These are phyloP conservation scores for Brenthis hecate DNA, from an alignment of 2,888 invertebrate genomes.

Conservation along the genomic window DNA sequence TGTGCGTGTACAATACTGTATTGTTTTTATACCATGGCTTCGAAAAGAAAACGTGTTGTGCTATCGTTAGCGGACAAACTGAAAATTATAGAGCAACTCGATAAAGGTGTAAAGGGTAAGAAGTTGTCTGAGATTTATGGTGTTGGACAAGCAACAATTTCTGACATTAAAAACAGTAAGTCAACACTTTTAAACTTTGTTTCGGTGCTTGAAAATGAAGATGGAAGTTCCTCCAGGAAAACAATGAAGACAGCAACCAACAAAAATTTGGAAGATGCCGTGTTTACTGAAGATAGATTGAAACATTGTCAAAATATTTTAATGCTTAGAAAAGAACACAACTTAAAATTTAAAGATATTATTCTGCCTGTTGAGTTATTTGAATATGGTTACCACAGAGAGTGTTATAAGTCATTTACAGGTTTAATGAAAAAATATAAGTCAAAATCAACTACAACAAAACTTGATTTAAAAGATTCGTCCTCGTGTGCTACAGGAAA, in stretches of 20 bases:
- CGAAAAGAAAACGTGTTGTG: slow-evolving; percentile 43
- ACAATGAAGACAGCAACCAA: slow-evolving; percentile 19
- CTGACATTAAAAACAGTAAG: slow-evolving; percentile 14
- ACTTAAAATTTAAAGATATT: too few relatives aligned
- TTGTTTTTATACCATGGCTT: slow-evolving; percentile 39
- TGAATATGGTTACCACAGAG: too few relatives aligned
- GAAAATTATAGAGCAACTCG: slow-evolving; percentile 37
- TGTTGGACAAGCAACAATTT: slow-evolving; percentile 40
- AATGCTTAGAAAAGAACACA: too few relatives aligned
- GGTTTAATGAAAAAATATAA: too few relatives aligned
- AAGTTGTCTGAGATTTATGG: slow-evolving; percentile 43
- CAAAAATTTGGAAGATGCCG: slow-evolving; percentile 19
- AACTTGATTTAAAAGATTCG: too few relatives aligned
- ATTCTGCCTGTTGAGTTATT: too few relatives aligned
- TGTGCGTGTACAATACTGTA: slow-evolving; percentile 35
- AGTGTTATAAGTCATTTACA: too few relatives aligned
- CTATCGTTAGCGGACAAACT: slow-evolving; percentile 41
- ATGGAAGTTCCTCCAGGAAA: slow-evolving; percentile 24
- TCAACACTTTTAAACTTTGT: slow-evolving; percentile 13
- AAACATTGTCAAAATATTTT: too few relatives aligned
- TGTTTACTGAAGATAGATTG: background rate
- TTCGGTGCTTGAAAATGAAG: slow-evolving; percentile 25
- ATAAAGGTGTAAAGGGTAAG: slow-evolving; percentile 43
- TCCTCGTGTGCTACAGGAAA: too few relatives aligned
- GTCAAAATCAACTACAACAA: too few relatives aligned